Conservation (phyloP, 2,113 vertebrate species). For the Isichthys henryi region DNA sequence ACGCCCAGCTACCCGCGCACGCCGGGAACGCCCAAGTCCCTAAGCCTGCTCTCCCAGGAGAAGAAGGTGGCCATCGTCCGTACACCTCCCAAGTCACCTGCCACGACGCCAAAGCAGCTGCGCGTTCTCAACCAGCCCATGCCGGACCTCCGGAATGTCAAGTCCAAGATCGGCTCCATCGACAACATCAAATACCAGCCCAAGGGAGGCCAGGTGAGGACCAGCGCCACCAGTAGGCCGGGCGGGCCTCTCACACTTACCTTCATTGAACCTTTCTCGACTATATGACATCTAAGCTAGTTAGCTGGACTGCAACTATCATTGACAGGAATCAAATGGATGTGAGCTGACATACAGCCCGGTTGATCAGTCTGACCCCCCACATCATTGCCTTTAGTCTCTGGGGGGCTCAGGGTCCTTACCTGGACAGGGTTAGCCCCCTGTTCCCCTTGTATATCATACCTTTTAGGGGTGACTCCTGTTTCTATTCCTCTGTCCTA, state of each 20-base stretch:
- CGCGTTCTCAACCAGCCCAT: conserved; percentile 85
- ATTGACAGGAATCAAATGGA: neutral
- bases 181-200: conserved; percentile 88
- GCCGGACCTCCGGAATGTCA: conserved; percentile 87
- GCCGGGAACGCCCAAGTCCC: conserved; percentile 85
- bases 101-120: conserved; percentile 79
- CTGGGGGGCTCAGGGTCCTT: neutral
- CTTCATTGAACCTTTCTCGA: neutral
- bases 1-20: conserved; percentile 79
- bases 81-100: conserved; percentile 89
- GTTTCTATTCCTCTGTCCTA: neutral
- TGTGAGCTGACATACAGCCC: neutral
- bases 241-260: neutral
- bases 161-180: conserved; percentile 89
- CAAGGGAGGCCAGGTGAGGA: conserved; percentile 86
- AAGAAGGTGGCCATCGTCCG: conserved; percentile 93
- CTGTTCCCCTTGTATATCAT: neutral
- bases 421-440: neutral
- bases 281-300: neutral
- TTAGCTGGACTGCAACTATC: neutral
- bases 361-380: neutral
- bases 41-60: conserved; percentile 78
- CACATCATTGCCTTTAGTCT: neutral
- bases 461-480: neutral
- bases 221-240: neutral